Evolutionary conservation across 2,888 invertebrate species (phyloP), one percentile per base, ranked within the genome.

Genomic region (Pseudeuparius sepicola): DNA sequence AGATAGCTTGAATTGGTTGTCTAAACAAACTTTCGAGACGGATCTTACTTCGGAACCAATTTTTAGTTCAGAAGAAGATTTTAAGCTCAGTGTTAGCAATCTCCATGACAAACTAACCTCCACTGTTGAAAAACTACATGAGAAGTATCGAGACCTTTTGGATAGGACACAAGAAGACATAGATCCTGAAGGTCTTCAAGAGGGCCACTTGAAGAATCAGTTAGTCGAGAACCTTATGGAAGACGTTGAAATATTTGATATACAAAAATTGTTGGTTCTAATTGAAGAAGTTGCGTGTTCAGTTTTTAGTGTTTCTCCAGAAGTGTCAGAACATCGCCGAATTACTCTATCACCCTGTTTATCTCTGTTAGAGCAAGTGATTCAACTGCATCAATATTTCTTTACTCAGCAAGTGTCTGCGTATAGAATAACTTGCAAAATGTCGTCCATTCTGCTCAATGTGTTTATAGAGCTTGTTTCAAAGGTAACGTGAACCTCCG

Each of bases 381-480:
- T 73, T 28, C 57, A 80, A 12, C 66, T 90, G 29, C 74, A 77
- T 2, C 82, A 89, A 55, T 90, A 78, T 57, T 82, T 84, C 50
- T 58, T 92, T 4, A 75, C 79, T 1, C 81, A 86, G 47, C 78
- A 82, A 55, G 71, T 89, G 2, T 77, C 80, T 0, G 72, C 80
- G 1, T 84, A 88, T 52, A 73, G 88, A 47, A 70, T 82, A 0
- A 76, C 81, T 0, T 78, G 81, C 46, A 93, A 93, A 65, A 75
- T 93, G 65, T 65, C 84, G 4, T 84, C 86, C 1, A 72, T 89
- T 3, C 67, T 94, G 36, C 60, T 90, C 34, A 82, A 79, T 40
- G 77, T 92, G 9, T 96, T 94, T 59, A 74, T 82, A 0, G 86
- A 90, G 49, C 67, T 96, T 16, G 75, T 81, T 9, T 67, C 71